Conservation (phyloP, 2,888 invertebrate species). For the Microplitis deprimator region DNA sequence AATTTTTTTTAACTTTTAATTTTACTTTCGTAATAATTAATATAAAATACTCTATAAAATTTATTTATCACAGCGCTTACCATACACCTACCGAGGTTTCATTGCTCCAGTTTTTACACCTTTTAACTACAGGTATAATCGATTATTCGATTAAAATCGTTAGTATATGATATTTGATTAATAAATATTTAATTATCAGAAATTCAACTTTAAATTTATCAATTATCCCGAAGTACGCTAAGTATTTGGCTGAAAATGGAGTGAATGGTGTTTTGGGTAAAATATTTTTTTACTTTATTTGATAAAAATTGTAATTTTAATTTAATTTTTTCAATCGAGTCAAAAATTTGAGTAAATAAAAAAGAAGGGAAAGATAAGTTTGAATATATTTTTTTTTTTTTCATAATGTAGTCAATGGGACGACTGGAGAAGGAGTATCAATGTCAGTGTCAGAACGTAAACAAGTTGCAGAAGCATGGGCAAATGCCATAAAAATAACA, state of each 20-base stretch:
- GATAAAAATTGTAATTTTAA: background rate
- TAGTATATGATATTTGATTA: too few relatives aligned
- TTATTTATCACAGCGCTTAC: constrained; percentile 41
- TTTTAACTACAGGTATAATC: constrained; percentile 75
- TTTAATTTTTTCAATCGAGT: background rate
- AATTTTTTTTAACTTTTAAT: background rate
- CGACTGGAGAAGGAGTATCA: constrained; percentile 83
- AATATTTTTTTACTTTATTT: background rate
- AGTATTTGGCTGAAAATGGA: constrained; percentile 76
- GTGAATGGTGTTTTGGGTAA: constrained; percentile 81
- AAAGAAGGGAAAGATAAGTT: background rate
- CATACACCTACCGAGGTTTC: constrained; percentile 75
- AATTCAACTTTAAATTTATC: constrained; percentile 60
- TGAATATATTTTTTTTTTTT: background rate
- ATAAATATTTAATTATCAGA: background rate
- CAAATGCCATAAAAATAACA: constrained; percentile 73
- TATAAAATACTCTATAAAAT: background rate
- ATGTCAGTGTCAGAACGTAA: constrained; percentile 81
- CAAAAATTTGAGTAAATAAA: background rate
- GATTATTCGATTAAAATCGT: too few relatives aligned
- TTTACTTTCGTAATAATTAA: background rate
- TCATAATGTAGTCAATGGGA: constrained; percentile 79
- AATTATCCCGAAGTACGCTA: constrained; percentile 77
- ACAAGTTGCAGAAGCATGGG: constrained; percentile 78
- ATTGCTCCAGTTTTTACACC: constrained; percentile 83